phyloP scores from a whole-genome alignment of 2,888 invertebrate species.

The Erynnis tages region DNA sequence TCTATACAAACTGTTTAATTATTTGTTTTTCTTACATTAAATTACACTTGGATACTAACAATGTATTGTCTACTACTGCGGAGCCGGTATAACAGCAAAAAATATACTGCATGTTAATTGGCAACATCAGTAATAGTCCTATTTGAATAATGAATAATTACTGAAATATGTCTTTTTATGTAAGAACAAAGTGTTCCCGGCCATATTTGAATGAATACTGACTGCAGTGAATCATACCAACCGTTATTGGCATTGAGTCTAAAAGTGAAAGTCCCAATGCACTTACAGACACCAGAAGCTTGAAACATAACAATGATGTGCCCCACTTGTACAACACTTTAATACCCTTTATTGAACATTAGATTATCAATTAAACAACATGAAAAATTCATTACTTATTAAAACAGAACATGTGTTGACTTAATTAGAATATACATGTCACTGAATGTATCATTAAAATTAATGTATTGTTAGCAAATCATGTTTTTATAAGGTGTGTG shows the following conservation, averaged over 20 bases:
- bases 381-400: background rate
- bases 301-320: slow-evolving; percentile 46
- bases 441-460: background rate
- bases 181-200: slow-evolving; percentile 17
- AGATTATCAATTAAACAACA: background rate
- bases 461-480: background rate
- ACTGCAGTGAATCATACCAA: slow-evolving; percentile 64
- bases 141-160: slow-evolving; percentile 18
- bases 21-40: too few species aligned
- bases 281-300: slow-evolving; percentile 58
- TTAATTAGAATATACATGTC: background rate
- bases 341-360: slow-evolving; percentile 6
- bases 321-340: slow-evolving; percentile 28
- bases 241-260: slow-evolving; percentile 75
- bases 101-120: too few species aligned
- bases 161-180: slow-evolving; percentile 18
- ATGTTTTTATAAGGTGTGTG: background rate
- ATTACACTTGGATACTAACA: too few species aligned
- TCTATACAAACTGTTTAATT: too few species aligned
- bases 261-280: slow-evolving; percentile 77
- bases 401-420: background rate
- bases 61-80: too few species aligned
- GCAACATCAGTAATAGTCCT: background rate
- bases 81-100: too few species aligned
- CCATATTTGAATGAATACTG: slow-evolving; percentile 32